phyloP scores from a whole-genome alignment of 2,888 invertebrate species.

The Bedellia somnulentella region DNA sequence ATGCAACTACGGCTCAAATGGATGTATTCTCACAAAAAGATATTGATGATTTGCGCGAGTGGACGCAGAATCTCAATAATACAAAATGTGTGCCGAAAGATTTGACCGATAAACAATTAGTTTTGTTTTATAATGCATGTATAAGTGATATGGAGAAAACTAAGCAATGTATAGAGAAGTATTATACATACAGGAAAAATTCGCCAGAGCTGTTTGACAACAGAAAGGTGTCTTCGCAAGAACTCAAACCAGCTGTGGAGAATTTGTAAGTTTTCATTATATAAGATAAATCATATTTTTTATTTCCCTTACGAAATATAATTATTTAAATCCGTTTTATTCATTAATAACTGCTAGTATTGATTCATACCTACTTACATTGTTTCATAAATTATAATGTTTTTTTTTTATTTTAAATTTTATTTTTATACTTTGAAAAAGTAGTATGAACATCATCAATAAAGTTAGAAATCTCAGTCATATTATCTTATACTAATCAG shows the following conservation, averaged over 20 bases:
- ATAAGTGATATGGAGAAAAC: conserved; percentile 61
- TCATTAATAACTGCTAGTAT: not conserved
- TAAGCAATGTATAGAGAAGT: conserved; percentile 65
- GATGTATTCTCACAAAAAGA: conserved; percentile 51
- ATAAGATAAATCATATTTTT: too few relatives aligned
- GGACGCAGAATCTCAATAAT: conserved; percentile 49
- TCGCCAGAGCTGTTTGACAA: conserved; percentile 66
- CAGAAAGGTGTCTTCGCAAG: conserved; percentile 53
- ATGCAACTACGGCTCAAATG: conserved; percentile 36
- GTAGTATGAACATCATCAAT: too few relatives aligned
- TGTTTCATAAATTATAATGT: not conserved
- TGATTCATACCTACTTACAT: not conserved
- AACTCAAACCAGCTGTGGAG: conserved; percentile 40
- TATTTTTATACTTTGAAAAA: too few relatives aligned
- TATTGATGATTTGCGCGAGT: conserved; percentile 39
- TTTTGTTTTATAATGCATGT: conserved; percentile 68
- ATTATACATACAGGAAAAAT: conserved; percentile 60
- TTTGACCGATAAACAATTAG: conserved; percentile 62
- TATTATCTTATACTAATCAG: too few relatives aligned
- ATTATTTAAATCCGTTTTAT: not conserved
- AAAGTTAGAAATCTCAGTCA: too few relatives aligned
- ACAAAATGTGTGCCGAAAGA: conserved; percentile 53
- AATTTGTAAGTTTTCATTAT: conserved; percentile 57
- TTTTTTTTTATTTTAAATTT: too few relatives aligned
- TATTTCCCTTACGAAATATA: not conserved